Evolutionary conservation across 2,888 invertebrate species (phyloP), one percentile per base, ranked within the genome.

Genomic region (Diarsia dahlii): DNA sequence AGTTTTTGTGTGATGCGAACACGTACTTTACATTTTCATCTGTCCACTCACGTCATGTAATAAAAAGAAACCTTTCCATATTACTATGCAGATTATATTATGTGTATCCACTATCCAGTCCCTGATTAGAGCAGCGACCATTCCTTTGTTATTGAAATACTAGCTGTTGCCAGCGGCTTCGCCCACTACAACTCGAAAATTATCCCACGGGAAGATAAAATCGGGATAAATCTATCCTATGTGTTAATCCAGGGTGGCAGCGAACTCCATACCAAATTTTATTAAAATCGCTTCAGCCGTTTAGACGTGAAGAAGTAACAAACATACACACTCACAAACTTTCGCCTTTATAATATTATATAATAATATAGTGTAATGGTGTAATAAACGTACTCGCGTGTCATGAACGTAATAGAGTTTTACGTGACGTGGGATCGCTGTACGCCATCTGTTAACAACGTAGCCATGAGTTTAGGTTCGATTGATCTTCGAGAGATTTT

Each of bases 401-500:
- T 69, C 60, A 62, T 56, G 60, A 48, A 58, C 58, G 45, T 56
- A n/a, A n/a, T n/a, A 39, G 50, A 70, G 54, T 71, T 72, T 60
- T 20, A 28, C 28, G 28, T 2, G 50, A 71, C 46, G 45, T 58
- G 58, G 71, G 56, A 75, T 68, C 70, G 52, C 56, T 80, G 64
- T 82, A 78, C 78, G 50, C 76, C 78, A 81, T 77, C 78, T 78
- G 72, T 81, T 86, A 74, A 75, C 76, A 84, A 63, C 78, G 78
- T 87, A 86, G 86, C 80, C 80, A 84, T 73, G 73, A 78, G 78
- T 85, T 84, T 81, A 80, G 75, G 76, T 79, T 86, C 87, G 87
- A 92, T 91, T 90, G 91, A 90, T 90, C 89, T 90, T 89, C 80
- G 87, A 89, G 87, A 87, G 86, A 88, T 89, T 89, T 91, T 89